Evolutionary conservation across 2,797 vertebrate species (phyloP).

Genomic region (Leontopithecus rosalia): DNA sequence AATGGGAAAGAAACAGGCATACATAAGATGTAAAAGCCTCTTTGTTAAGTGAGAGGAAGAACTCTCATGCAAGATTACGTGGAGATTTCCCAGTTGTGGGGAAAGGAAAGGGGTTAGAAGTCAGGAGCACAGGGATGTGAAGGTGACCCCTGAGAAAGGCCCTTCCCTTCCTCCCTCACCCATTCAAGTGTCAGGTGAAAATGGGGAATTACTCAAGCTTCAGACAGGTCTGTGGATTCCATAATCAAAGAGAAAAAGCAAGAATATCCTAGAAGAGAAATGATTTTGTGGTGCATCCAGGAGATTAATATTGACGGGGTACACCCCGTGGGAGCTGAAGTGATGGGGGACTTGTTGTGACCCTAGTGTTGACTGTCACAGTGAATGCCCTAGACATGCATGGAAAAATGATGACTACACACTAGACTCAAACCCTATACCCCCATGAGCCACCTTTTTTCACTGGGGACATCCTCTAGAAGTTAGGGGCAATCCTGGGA

Average conservation of each 20-base stretch:
- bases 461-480: not conserved
- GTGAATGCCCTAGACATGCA: not conserved
- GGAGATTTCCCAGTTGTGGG: not conserved
- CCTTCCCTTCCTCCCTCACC: not conserved
- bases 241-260: not conserved
- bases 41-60: not conserved
- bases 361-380: not conserved
- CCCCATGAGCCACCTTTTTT: not conserved
- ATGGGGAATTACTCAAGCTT: not conserved
- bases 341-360: not conserved
- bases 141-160: fast-evolving
- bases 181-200: not conserved
- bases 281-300: not conserved
- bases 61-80: not conserved
- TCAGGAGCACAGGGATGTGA: not conserved
- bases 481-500: not conserved
- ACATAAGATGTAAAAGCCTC: not conserved
- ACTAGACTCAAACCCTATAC: not conserved
- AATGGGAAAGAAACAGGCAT: not conserved
- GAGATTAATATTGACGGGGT: not conserved
- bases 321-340: not conserved
- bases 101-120: not conserved
- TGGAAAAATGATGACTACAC: not conserved
- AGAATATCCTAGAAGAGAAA: not conserved
- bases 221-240: not conserved